Conservation (phyloP, 2,888 invertebrate species). For the Phengaris alcon region DNA sequence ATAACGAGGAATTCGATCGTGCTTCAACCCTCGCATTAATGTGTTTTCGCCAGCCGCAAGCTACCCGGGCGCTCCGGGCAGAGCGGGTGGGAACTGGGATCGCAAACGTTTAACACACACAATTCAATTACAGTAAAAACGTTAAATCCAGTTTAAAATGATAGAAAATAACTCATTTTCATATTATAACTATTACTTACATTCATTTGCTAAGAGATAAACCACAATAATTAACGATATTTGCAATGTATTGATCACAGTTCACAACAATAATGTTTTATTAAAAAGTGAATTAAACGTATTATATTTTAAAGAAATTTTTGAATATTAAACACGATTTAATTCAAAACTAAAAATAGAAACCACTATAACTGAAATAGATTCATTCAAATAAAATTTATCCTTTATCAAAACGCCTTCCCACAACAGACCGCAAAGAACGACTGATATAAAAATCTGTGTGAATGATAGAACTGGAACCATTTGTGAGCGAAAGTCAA, state of each 20-base stretch:
- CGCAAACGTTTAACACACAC: neutral
- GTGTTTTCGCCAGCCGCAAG: slow-evolving; percentile 46
- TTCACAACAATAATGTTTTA: slow-evolving; percentile 66
- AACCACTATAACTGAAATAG: slow-evolving; percentile 43
- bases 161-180: slow-evolving; percentile 46
- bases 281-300: slow-evolving; percentile 49
- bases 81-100: slow-evolving; percentile 34
- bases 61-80: slow-evolving; percentile 38
- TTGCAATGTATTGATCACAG: slow-evolving; percentile 65
- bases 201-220: slow-evolving; percentile 52
- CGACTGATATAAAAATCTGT: slow-evolving; percentile 46
- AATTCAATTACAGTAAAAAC: neutral
- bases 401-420: slow-evolving; percentile 44
- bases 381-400: slow-evolving; percentile 44
- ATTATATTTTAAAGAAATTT: neutral
- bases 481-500: slow-evolving; percentile 36
- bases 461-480: slow-evolving; percentile 39
- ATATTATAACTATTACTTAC: slow-evolving; percentile 61
- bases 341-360: slow-evolving; percentile 32
- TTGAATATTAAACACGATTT: neutral
- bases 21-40: slow-evolving; percentile 60
- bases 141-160: slow-evolving; percentile 29
- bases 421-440: slow-evolving; percentile 40
- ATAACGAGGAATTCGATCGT: slow-evolving; percentile 41
- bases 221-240: slow-evolving; percentile 40